Evolutionary conservation across 2,888 invertebrate species (phyloP), one percentile per base, ranked within the genome.

Genomic region (Sphaeridia pumilis): DNA sequence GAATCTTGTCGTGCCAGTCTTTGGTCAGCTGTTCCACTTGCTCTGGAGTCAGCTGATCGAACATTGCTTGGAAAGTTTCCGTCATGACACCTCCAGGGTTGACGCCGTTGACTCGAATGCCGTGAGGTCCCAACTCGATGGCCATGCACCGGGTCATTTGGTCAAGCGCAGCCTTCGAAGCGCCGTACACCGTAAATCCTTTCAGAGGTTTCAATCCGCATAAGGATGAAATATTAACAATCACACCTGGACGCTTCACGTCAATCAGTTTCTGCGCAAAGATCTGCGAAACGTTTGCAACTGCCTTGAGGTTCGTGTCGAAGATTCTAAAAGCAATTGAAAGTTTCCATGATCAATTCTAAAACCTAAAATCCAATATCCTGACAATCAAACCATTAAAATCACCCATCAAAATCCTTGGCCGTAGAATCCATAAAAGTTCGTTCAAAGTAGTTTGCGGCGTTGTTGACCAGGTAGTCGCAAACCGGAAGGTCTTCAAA

Each of bases 401-500:
- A 7, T 73, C 75, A 83, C 82, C 73, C 75, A 69, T 92, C 86
- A 67, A 84, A 78, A 59, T 79, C 78, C 50, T 81, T 74, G 52
- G 82, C 76, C 3, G 77, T 77, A 28, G 82, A 73, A 42, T 83
- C 77, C 1, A 82, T 71, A 66, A 93, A 83, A 0, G 84, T 78
- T 58, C 79, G 79, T 28, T 84, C 75, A 38, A 76, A 69, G 2
- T 82, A 82, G 27, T 84, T 71, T 2, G 82, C 93, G 2, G 93
- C 93, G 75, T 92, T 93, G 67, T 94, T 94, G 0, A 94, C 89
- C 25, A 93, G 70, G 4, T 87, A 77, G 71, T 94, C 85, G 59
- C 92, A 77, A 51, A 74, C 73, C 1, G 79, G 80, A 35, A 80
- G 73, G 60, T 75, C 73, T 21, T 48, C 42, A 0, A 86, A 67